Conservation (phyloP, 2,113 vertebrate species). For the Dicentrarchus labrax region DNA sequence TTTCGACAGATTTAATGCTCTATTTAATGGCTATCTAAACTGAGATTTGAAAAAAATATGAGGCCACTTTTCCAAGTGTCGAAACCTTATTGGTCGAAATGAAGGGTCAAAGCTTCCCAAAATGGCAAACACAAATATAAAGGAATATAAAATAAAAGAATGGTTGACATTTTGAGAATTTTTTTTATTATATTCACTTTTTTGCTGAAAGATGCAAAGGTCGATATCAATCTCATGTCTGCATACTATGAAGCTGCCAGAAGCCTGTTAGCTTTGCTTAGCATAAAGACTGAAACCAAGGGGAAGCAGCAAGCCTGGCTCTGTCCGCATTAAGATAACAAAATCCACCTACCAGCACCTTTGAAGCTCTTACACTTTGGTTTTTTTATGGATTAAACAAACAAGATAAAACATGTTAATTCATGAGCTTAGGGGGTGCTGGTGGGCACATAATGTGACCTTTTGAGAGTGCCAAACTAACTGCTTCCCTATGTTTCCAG, state of each 20-base stretch:
- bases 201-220: background rate
- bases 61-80: background rate
- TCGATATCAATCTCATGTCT: background rate
- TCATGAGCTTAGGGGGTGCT: constrained; percentile 1
- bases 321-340: background rate
- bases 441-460: background rate
- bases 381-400: constrained; percentile 2
- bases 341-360: background rate
- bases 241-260: background rate
- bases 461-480: background rate
- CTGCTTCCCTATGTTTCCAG: background rate
- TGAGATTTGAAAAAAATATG: background rate
- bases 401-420: constrained; percentile 26
- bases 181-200: too few species aligned
- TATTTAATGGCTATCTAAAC: background rate
- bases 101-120: background rate
- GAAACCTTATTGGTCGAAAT: too few species aligned
- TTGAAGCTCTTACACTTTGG: background rate
- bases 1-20: background rate
- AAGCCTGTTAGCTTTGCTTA: background rate
- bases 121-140: background rate
- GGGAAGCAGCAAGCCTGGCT: background rate
- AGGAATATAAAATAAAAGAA: background rate
- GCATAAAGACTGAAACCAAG: background rate
- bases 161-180: background rate